phyloP scores from a whole-genome alignment of 2,113 vertebrate genomes.

The Carassius carassius region DNA sequence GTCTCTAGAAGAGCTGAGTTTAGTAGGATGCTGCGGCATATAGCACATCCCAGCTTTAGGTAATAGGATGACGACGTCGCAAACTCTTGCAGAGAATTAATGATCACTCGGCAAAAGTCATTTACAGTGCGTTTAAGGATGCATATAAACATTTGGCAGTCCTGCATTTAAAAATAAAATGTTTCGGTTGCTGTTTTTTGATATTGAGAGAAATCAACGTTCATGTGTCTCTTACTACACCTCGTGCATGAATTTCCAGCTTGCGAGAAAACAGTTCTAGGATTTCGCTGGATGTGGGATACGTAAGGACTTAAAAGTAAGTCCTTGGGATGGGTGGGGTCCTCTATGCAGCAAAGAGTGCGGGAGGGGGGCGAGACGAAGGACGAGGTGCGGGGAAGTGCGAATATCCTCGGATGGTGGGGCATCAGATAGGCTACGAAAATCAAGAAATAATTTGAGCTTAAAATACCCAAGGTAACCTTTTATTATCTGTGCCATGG shows the following conservation, averaged over 20 bases:
- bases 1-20: neutral
- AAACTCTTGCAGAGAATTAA: neutral
- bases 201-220: neutral
- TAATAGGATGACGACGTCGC: neutral
- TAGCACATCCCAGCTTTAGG: conserved; percentile 7
- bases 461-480: conserved; percentile 49
- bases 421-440: conserved; percentile 27
- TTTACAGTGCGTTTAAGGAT: conserved; percentile 5
- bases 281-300: conserved; percentile 44
- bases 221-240: conserved; percentile 13
- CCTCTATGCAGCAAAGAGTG: conserved; percentile 53
- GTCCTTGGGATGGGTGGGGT: conserved; percentile 57
- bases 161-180: conserved; percentile 9
- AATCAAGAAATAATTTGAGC: conserved; percentile 42
- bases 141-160: neutral
- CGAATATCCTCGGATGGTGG: conserved; percentile 46
- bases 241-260: neutral
- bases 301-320: conserved; percentile 46
- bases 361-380: conserved; percentile 37
- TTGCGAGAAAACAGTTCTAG: neutral
- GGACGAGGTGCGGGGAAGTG: conserved; percentile 41
- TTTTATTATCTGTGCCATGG: conserved; percentile 6
- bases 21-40: conserved; percentile 14
- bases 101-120: neutral
- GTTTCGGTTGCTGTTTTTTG: neutral